Evolutionary conservation across 2,113 vertebrate genomes (phyloP).

Genomic region (Chrysochloris asiatica): DNA sequence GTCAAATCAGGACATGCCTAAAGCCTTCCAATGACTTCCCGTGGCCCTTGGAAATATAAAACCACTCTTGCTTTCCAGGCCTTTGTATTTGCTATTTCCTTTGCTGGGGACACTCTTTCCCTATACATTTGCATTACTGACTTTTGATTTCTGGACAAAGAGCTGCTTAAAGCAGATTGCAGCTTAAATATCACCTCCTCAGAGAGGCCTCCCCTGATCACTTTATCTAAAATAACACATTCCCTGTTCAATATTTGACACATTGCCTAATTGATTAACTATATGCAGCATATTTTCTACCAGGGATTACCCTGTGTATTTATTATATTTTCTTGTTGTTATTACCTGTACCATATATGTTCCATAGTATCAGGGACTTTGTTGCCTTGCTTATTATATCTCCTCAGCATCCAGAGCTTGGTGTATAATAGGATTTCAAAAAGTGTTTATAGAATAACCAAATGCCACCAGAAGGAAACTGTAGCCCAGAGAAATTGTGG

Average conservation of each 20-base stretch:
- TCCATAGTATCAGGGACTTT: background rate
- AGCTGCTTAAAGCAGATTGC: background rate
- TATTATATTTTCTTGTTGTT: background rate
- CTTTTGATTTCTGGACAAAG: background rate
- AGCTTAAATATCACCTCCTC: background rate
- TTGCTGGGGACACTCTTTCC: background rate
- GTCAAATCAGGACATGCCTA: background rate
- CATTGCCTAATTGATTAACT: background rate
- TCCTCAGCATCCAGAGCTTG: background rate
- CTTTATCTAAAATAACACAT: background rate
- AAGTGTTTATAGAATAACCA: background rate
- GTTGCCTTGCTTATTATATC: background rate
- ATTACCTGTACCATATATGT: background rate
- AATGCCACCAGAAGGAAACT: background rate
- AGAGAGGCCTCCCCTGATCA: background rate
- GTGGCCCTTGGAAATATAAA: slow-evolving; percentile 1
- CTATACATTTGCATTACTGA: background rate
- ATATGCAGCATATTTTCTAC: background rate
- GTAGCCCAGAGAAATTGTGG: background rate
- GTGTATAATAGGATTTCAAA: background rate
- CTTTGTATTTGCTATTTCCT: background rate
- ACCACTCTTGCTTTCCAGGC: background rate
- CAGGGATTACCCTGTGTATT: background rate
- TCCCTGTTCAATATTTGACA: background rate
- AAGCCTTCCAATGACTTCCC: background rate